Percentiles rank a stretch among this genome's conserved stretches.
Evolutionary conservation across 2,888 invertebrate species (phyloP).

Genomic region (Myathropa florea): DNA sequence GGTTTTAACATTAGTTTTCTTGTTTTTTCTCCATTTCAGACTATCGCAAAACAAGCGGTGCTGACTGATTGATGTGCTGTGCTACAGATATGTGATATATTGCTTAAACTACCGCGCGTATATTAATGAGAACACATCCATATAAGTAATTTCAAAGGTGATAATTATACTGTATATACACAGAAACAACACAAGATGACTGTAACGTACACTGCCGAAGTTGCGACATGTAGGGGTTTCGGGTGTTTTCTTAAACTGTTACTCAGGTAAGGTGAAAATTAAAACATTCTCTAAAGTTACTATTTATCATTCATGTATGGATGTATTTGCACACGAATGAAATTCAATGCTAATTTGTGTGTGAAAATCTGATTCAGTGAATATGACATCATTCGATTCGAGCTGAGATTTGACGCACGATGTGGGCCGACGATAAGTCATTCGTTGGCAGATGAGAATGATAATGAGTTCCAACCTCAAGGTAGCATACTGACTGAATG

Average conservation of each 20-base stretch:
- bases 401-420: not conserved
- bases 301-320: not conserved
- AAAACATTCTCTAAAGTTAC: not conserved
- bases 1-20: not conserved
- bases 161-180: slow-evolving; percentile 34
- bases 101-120: slow-evolving; percentile 8
- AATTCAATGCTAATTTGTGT: not conserved
- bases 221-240: slow-evolving; percentile 91
- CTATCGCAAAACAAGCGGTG: not conserved
- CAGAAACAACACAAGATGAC: slow-evolving; percentile 84
- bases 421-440: not conserved
- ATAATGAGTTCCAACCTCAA: not conserved
- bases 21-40: slow-evolving; percentile 36
- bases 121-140: slow-evolving; percentile 19
- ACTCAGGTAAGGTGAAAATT: slow-evolving; percentile 84
- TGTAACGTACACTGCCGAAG: slow-evolving; percentile 92
- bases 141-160: slow-evolving; percentile 17
- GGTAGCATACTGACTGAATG: not conserved
- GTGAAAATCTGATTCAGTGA: not conserved
- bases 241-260: slow-evolving; percentile 93
- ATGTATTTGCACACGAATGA: not conserved
- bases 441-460: not conserved
- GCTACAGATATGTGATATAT: slow-evolving; percentile 53
- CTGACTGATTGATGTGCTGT: slow-evolving; percentile 49
- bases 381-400: not conserved